Evolutionary conservation across 2,888 invertebrate genomes (phyloP).

Genomic region (Macaria notata): DNA sequence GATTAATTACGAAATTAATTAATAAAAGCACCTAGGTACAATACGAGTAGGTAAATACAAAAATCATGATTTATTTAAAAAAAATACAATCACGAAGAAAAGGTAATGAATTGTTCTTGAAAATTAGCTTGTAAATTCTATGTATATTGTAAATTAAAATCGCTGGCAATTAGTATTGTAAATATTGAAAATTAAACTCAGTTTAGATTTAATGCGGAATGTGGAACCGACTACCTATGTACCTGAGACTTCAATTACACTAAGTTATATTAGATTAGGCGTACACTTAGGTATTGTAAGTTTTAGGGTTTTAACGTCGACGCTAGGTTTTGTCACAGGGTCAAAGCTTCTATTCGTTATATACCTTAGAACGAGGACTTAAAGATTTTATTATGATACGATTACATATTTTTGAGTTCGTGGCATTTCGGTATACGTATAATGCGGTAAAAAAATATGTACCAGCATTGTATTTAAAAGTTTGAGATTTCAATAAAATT

Average conservation of each 20-base stretch:
- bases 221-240: constrained; percentile 71
- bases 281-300: constrained; percentile 66
- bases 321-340: constrained; percentile 77
- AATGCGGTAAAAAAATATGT: too few species aligned
- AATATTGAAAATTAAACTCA: constrained; percentile 53
- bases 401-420: too few species aligned
- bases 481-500: too few species aligned
- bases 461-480: too few species aligned
- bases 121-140: constrained; percentile 12
- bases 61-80: constrained; percentile 1
- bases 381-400: too few species aligned
- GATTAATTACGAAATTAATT: background rate
- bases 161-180: constrained; percentile 49
- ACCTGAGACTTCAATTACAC: constrained; percentile 80
- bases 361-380: background rate
- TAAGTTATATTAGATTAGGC: constrained; percentile 68
- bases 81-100: background rate
- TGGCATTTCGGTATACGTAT: too few species aligned
- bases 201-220: constrained; percentile 50
- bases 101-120: constrained; percentile 1
- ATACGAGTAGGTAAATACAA: constrained; percentile 47
- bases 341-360: constrained; percentile 55
- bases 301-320: constrained; percentile 70
- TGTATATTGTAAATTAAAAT: constrained; percentile 39
- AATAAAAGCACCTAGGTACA: constrained; percentile 74